Evolutionary conservation across 2,888 invertebrate genomes (phyloP).

Genomic region (Pseudococcus viburni): DNA sequence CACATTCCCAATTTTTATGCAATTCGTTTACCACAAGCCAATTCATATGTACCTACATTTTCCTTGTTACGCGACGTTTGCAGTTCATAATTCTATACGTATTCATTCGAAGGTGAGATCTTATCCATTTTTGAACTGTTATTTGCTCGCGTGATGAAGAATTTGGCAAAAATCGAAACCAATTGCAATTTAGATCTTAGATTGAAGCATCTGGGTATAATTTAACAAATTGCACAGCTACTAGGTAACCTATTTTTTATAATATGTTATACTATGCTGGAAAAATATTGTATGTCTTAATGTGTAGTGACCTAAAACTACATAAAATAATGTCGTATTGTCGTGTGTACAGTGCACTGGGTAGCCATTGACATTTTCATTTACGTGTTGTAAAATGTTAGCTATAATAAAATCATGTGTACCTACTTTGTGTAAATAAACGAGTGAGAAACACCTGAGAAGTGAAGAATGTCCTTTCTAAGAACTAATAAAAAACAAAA

Average conservation of each 20-base stretch:
- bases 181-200: slow-evolving; percentile 6
- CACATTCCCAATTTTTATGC: too few species aligned
- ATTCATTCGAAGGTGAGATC: not conserved
- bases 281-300: not conserved
- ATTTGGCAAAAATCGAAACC: slow-evolving; percentile 5
- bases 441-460: not conserved
- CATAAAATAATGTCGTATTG: not conserved
- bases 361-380: not conserved
- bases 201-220: not conserved
- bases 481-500: too few species aligned
- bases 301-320: slow-evolving; percentile 38
- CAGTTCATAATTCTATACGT: not conserved
- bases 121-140: not conserved
- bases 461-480: too few species aligned
- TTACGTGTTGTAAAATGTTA: not conserved
- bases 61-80: not conserved
- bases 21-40: too few species aligned
- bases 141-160: not conserved
- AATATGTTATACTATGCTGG: not conserved
- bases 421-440: not conserved
- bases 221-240: not conserved
- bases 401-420: not conserved
- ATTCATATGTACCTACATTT: too few species aligned
- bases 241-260: not conserved
- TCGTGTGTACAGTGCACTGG: not conserved